Evolutionary conservation across 2,113 vertebrate species (phyloP).

Genomic region (Mola mola): DNA sequence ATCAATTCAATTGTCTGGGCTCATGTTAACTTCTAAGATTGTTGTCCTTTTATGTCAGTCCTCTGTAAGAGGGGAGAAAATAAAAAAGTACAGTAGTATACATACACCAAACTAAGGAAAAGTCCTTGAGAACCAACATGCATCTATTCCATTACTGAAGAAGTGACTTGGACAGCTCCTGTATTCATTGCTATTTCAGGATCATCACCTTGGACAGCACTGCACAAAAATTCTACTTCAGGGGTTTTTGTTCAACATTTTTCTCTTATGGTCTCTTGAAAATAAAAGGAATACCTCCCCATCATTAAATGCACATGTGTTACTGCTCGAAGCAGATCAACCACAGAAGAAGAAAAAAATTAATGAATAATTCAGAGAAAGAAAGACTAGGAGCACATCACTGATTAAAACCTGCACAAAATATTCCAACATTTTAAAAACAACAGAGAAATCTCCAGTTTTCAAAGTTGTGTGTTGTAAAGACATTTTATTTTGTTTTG

Average conservation of each 20-base stretch:
- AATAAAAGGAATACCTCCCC: background rate
- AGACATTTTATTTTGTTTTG: background rate
- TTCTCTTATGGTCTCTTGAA: background rate
- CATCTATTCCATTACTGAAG: background rate
- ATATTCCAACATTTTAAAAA: too few species aligned
- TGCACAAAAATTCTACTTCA: background rate
- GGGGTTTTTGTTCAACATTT: background rate
- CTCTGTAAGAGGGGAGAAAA: too few species aligned
- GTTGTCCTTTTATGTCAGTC: too few species aligned
- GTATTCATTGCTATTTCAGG: background rate
- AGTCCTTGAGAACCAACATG: background rate
- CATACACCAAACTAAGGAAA: too few species aligned
- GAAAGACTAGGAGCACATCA: background rate
- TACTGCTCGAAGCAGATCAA: too few species aligned
- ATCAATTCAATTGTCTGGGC: too few species aligned
- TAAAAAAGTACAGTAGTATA: too few species aligned
- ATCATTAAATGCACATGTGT: background rate
- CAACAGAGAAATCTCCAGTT: background rate
- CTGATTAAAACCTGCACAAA: background rate
- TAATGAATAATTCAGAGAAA: background rate
- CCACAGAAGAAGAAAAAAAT: too few species aligned
- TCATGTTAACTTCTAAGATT: too few species aligned
- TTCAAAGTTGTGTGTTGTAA: background rate
- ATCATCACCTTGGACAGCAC: slow-evolving; percentile 32
- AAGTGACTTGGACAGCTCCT: slow-evolving; percentile 2